Evolutionary conservation across 2,113 vertebrate genomes (phyloP), one percentile per base, ranked within the genome.

Genomic region (Anseranas semipalmata): DNA sequence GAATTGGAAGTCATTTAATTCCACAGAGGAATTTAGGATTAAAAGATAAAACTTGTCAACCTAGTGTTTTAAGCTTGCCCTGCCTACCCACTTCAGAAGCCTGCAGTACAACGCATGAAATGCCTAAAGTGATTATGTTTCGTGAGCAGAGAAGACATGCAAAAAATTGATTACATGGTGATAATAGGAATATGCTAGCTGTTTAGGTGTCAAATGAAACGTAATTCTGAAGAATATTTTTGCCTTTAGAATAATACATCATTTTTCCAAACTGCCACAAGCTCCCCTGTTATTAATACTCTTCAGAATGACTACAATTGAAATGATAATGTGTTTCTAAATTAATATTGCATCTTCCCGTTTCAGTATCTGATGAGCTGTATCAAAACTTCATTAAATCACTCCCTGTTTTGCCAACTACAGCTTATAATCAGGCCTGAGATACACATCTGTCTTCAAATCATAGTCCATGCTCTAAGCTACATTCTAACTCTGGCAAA

Each of bases 321-420:
- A 96, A 97, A 96, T 79, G 83, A 97, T 97, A 97, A 97, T 96
- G 95, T 65, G 45, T 87, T 95, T 81, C 96, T 95, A 96, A 97
- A 97, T 97, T 97, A 97, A 97, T 97, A 97, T 86, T 92, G 96
- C 95, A 89, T 93, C 95, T 97, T 93, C 85, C 91, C 89, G 94
- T 97, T 97, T 89, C 95, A 20, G 96, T 75, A 97, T 97, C 96
- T 96, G 96, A 97, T 95, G 96, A 97, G 96, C 96, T 97, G 95
- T 96, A 97, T 96, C 97, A 97, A 97, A 97, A 96, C 97, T 97
- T 96, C 97, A 97, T 97, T 97, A 97, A 96, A 95, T 97, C 95
- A 95, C 81, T 90, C 94, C 90, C 81, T 82, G 75, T 95, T 97
- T 96, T 88, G 81, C 96, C 93, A 94, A 94, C 93, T 90, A 43